phyloP scores from a whole-genome alignment of 2,113 vertebrate genomes.

The Myanophis thanlyinensis region DNA sequence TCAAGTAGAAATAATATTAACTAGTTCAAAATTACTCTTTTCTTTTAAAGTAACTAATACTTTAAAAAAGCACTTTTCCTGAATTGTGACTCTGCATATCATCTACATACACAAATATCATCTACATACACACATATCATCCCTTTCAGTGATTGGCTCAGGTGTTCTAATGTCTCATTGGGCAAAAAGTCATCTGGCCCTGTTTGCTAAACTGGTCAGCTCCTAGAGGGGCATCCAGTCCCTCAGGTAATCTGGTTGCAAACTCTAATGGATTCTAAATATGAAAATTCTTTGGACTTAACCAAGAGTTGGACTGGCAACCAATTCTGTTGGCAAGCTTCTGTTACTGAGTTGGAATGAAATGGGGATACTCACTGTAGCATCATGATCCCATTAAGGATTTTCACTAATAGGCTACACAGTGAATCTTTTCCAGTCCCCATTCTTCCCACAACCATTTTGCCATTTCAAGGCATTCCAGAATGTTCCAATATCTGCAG shows the following conservation, averaged over 20 bases:
- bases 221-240: background rate
- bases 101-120: background rate
- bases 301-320: background rate
- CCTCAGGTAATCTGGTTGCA: background rate
- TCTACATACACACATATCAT: background rate
- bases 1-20: constrained; percentile 18
- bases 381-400: background rate
- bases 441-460: background rate
- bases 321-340: background rate
- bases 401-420: background rate
- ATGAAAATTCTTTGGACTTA: background rate
- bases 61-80: background rate
- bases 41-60: background rate
- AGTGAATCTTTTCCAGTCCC: background rate
- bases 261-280: background rate
- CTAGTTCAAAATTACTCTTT: constrained; percentile 4
- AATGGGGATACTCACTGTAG: background rate
- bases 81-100: fast-evolving
- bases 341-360: background rate
- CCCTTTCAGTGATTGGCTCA: background rate
- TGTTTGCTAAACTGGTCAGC: background rate
- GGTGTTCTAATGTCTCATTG: background rate
- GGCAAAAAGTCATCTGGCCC: no score
- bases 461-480: background rate
- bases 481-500: background rate